Base-by-base conservation (phyloP, 2,113 vertebrate genomes). In the Tyto alba region DNA sequence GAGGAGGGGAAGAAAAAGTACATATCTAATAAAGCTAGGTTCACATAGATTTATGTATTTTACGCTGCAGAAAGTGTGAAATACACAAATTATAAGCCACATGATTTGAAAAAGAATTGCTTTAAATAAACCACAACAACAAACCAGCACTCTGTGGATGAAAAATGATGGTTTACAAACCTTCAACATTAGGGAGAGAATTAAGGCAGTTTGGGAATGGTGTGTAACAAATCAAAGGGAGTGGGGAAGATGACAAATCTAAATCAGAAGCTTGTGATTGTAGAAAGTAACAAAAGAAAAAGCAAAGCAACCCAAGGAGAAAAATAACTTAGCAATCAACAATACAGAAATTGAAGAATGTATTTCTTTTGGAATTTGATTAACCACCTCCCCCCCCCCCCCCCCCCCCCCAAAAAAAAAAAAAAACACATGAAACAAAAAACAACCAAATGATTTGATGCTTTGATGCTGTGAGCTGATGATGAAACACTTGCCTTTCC, bases 161-260 rank as follows among this genome's bases (percentile, higher is more conserved):
- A 66, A 89, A 87, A 78, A 38, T 4, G 16, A 27, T 53, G 20
- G 17, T 62, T 72, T 88, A 50, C 67, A 93, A 76, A 3, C 13
- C 2, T 21, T 72, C 23, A 47, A 2, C 72, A 30, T 76, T 64
- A 36, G 10, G 14, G 80, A 34, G 30, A 83, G 5, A 76, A 60
- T 56, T 47, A 56, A 73, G 53, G 34, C 14, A 53, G 12, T 76
- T 79, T 27, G 40, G 43, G 40, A 81, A 50, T 38, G 29, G 8
- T 41, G 11, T 76, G 48, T 60, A 72, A 72, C 30, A 80, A 72
- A 55, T 29, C 9, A 27, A 75, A 66, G 30, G 23, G 10, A 9
- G 9, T 3, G 9, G 0, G 0, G 1, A 1, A 40, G 48, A 43
- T n/a, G 13, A 16, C 0, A 0, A 36, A 52, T 53, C 12, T 60